phyloP scores from a whole-genome alignment of 2,888 invertebrate species.

The Temnothorax unifasciatus region DNA sequence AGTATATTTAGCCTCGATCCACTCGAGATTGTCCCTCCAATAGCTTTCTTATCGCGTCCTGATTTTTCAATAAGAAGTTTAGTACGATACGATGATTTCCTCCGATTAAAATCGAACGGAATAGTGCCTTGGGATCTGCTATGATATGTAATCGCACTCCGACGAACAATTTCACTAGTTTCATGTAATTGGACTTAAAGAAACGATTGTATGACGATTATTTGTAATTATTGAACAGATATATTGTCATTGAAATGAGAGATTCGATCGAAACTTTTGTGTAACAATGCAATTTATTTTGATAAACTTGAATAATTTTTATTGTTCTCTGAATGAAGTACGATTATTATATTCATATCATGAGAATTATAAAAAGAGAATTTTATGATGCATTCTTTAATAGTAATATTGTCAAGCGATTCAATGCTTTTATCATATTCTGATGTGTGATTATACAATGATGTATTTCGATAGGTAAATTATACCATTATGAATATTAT shows the following conservation, averaged over 20 bases:
- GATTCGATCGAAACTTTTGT: slow-evolving; percentile 8
- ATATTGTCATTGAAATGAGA: slow-evolving; percentile 28
- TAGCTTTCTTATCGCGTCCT: slow-evolving; percentile 48
- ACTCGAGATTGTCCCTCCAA: slow-evolving; percentile 69
- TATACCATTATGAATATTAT: background rate
- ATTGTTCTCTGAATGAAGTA: slow-evolving; percentile 11
- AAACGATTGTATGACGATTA: slow-evolving; percentile 15
- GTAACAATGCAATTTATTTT: slow-evolving; percentile 22
- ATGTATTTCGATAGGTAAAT: slow-evolving; percentile 19
- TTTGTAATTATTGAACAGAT: slow-evolving; percentile 23
- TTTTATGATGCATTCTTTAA: slow-evolving; percentile 3
- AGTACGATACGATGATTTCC: background rate
- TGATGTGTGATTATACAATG: slow-evolving; percentile 15
- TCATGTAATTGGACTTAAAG: slow-evolving; percentile 1
- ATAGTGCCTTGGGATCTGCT: slow-evolving; percentile 13
- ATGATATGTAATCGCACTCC: slow-evolving; percentile 25
- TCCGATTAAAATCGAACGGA: background rate
- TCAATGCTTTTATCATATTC: slow-evolving; percentile 44
- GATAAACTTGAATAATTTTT: slow-evolving; percentile 22
- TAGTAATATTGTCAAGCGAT: slow-evolving; percentile 26
- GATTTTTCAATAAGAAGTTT: slow-evolving; percentile 13
- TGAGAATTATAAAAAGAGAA: slow-evolving; percentile 24
- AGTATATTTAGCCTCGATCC: slow-evolving; percentile 74
- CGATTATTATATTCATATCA: slow-evolving; percentile 37
- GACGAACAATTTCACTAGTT: slow-evolving; percentile 11